phyloP scores from a whole-genome alignment of 2,113 vertebrate genomes.

The Proterorhinus semilunaris region DNA sequence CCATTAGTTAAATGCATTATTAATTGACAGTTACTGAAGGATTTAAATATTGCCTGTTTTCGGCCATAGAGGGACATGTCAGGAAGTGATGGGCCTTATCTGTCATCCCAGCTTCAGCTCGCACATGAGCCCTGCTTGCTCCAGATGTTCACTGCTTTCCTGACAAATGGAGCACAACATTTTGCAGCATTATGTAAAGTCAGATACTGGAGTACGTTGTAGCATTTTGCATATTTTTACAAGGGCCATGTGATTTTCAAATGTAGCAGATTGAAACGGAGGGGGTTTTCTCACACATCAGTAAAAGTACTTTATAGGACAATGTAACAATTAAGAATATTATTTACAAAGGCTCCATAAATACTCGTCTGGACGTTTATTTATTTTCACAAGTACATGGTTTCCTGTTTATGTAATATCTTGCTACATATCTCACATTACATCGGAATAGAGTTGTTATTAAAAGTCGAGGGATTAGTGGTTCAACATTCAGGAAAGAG shows the following conservation, averaged over 20 bases:
- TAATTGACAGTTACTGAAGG: not conserved
- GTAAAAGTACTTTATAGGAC: not conserved
- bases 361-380: too few relatives aligned
- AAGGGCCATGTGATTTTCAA: not conserved
- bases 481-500: not conserved
- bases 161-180: constrained; percentile 19
- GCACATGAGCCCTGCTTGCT: not conserved
- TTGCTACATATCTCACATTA: too few relatives aligned
- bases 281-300: not conserved
- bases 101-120: constrained; percentile 12
- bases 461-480: not conserved
- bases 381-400: too few relatives aligned
- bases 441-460: not conserved
- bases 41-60: not conserved
- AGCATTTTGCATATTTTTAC: not conserved
- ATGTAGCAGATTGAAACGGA: not conserved
- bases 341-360: too few relatives aligned
- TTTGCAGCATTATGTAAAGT: not conserved
- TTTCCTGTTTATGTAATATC: too few relatives aligned
- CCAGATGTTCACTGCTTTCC: constrained; percentile 13
- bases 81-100: constrained; percentile 29
- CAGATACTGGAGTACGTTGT: not conserved
- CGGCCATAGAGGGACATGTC: not conserved
- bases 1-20: constrained; percentile 9
- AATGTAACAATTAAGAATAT: too few relatives aligned